These are phyloP conservation scores for Oreochromis grahami DNA, from an alignment of 2,797 vertebrate species.

Conservation along the genomic window DNA sequence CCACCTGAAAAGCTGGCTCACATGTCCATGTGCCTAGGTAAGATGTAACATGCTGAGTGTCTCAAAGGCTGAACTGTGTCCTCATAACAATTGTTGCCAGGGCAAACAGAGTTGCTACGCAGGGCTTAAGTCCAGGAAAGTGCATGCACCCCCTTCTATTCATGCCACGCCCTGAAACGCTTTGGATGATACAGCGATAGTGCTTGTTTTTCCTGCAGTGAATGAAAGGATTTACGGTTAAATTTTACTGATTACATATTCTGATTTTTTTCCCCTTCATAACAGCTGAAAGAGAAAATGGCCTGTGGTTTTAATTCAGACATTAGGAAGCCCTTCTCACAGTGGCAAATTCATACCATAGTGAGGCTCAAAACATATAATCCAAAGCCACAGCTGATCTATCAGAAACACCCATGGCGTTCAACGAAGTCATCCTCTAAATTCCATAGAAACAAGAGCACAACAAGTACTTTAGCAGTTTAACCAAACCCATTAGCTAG, in stretches of 20 bases:
- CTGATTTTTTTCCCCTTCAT: neutral
- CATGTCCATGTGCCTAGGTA: neutral
- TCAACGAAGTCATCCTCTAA: neutral
- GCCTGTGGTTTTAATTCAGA: neutral
- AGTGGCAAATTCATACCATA: neutral
- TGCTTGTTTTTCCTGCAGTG: neutral
- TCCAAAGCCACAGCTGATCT: neutral
- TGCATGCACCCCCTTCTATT: slow-evolving; percentile 4
- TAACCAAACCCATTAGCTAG: slow-evolving; percentile 1
- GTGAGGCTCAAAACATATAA: neutral
- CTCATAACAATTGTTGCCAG: slow-evolving; percentile 27
- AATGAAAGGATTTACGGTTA: neutral
- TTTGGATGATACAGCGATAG: neutral
- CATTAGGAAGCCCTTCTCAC: neutral
- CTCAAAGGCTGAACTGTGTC: neutral
- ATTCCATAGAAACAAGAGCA: slow-evolving; percentile 49
- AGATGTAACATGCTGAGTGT: neutral
- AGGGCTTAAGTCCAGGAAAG: slow-evolving; percentile 20
- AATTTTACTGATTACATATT: neutral
- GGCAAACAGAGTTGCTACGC: slow-evolving; percentile 42
- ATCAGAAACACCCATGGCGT: neutral
- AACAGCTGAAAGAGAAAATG: neutral
- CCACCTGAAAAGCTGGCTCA: neutral
- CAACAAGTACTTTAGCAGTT: neutral
- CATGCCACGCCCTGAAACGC: neutral